Conservation (phyloP, 1,140 invertebrate genomes). For the Aphaenogaster floridana region DNA sequence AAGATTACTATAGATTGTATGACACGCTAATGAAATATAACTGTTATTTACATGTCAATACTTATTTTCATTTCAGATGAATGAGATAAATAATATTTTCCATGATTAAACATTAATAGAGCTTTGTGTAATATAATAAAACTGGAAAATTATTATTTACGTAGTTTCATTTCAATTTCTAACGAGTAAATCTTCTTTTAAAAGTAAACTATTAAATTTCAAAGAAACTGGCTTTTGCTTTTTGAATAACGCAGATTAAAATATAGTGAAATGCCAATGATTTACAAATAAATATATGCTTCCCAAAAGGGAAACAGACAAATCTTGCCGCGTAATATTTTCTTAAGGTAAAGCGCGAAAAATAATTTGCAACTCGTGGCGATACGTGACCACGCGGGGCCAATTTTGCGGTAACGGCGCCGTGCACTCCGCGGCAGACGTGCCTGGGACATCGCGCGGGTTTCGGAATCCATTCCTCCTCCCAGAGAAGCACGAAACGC, state of each 20-base stretch:
- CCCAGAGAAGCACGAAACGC: constrained; percentile 50
- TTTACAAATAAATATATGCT: background rate
- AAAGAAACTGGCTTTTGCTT: background rate
- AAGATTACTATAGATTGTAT: constrained; percentile 24
- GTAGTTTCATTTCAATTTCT: background rate
- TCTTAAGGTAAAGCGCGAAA: constrained; percentile 22
- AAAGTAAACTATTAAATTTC: background rate
- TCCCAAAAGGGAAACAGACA: background rate
- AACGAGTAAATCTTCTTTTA: background rate
- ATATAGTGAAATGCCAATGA: no score
- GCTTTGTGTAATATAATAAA: background rate
- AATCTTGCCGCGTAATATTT: constrained; percentile 2
- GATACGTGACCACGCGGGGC: constrained; percentile 59
- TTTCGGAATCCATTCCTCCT: constrained; percentile 58
- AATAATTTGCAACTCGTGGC: constrained; percentile 52
- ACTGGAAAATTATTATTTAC: background rate
- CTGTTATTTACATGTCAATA: constrained; percentile 12
- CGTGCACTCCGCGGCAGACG: constrained; percentile 43
- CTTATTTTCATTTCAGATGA: constrained; percentile 28
- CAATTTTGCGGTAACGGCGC: constrained; percentile 57
- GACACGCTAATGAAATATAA: constrained; percentile 10
- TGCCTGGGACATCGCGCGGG: constrained; percentile 47
- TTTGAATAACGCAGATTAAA: background rate
- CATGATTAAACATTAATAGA: constrained; percentile 1
- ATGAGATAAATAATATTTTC: constrained; percentile 14